A percentile compares a stretch with the other conserved stretches of the same genome.
Conservation (phyloP, 2,113 vertebrate species). For the Raja brachyura region DNA sequence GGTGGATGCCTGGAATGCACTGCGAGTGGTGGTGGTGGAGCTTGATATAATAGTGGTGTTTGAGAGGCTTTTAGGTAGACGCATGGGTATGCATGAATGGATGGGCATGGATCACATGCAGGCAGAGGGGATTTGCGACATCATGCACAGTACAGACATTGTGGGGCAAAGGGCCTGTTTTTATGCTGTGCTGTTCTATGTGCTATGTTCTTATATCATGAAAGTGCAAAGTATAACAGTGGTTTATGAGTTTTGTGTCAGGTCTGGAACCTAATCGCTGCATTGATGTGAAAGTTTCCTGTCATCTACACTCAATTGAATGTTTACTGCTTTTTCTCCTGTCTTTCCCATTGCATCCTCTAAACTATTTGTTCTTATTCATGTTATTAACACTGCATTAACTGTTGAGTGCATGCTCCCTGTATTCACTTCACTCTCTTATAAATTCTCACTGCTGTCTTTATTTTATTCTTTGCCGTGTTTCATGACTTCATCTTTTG, state of each 20-base stretch:
- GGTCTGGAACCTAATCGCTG: neutral
- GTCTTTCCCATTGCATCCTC: neutral
- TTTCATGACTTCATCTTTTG: neutral
- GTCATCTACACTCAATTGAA: neutral
- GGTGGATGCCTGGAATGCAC: no score
- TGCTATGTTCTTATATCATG: neutral
- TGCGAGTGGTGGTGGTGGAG: no score
- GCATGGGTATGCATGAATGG: no score
- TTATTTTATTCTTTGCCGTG: neutral
- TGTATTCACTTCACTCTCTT: neutral
- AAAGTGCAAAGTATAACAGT: neutral
- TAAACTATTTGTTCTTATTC: neutral
- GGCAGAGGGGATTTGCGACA: no score
- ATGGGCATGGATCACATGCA: no score
- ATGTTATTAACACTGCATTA: neutral
- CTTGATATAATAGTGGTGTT: no score
- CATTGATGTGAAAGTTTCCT: neutral
- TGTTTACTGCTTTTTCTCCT: neutral
- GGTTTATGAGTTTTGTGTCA: neutral
- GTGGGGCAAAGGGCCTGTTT: no score
- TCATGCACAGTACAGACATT: no score
- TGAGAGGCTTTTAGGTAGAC: no score
- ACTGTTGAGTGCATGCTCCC: neutral
- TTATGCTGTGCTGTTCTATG: no score
- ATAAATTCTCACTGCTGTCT: neutral